Evolutionary conservation across 2,797 vertebrate species (phyloP).

Genomic region (Miichthys miiuy): DNA sequence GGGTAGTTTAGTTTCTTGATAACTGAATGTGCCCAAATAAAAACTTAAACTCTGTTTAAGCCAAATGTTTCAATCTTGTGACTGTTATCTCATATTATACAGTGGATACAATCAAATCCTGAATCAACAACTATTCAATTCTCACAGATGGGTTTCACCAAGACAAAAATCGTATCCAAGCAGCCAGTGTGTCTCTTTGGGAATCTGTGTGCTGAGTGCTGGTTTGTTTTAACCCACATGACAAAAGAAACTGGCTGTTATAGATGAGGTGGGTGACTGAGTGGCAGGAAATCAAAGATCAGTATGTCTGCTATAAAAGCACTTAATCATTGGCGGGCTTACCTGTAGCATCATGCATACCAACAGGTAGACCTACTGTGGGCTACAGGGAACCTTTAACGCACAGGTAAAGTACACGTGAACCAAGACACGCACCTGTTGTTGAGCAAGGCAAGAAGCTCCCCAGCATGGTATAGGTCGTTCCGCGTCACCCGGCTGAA

Average conservation of each 20-base stretch:
- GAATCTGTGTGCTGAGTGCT: constrained; percentile 5
- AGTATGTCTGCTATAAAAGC: neutral
- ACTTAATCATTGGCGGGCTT: neutral
- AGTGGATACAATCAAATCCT: constrained; percentile 27
- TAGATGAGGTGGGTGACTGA: neutral
- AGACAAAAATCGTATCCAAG: constrained; percentile 33
- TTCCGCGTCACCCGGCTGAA: constrained; percentile 97
- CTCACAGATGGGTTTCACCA: constrained; percentile 38
- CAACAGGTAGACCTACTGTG: constrained; percentile 23
- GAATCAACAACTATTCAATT: constrained; percentile 31
- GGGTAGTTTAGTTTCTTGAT: neutral
- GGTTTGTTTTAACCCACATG: neutral
- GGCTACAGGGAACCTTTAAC: neutral
- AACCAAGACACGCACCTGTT: constrained; percentile 88
- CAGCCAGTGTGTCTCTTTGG: neutral
- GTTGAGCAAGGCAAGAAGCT: constrained; percentile 96
- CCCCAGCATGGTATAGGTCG: constrained; percentile 97
- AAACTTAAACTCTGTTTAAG: constrained; percentile 2
- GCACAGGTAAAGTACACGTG: neutral
- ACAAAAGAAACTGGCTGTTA: neutral
- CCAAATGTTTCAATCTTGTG: constrained; percentile 17
- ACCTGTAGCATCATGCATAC: neutral
- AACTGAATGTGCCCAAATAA: neutral
- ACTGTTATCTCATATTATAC: constrained; percentile 17
- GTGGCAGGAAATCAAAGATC: constrained; percentile 8